Conservation (phyloP, 2,888 invertebrate species). For the Epinotia demarniana region DNA sequence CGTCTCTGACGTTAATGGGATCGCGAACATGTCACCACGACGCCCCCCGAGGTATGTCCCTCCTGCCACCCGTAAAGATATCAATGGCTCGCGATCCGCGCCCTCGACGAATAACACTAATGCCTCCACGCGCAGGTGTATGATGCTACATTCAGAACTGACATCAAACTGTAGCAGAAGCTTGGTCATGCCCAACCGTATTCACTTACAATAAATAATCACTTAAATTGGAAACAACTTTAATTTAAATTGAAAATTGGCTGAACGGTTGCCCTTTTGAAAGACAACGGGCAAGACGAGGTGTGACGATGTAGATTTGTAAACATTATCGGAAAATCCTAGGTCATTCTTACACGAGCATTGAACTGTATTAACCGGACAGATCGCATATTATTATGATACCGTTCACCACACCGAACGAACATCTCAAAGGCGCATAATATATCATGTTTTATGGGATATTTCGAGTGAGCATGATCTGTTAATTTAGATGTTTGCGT, state of each 20-base stretch:
- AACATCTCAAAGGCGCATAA: no score
- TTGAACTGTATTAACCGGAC: background rate
- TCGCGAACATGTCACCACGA: no score
- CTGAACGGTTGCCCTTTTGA: background rate
- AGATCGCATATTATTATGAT: background rate
- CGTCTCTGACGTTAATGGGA: no score
- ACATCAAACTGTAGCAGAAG: background rate
- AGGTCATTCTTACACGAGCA: background rate
- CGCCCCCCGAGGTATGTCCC: slow-evolving; percentile 23
- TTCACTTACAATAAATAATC: background rate
- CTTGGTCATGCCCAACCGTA: background rate
- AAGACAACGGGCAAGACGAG: slow-evolving; percentile 1
- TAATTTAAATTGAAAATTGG: background rate
- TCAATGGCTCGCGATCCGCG: background rate
- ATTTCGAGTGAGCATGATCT: background rate
- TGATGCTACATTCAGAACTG: background rate
- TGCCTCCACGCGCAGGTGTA: slow-evolving; percentile 20
- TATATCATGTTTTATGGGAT: background rate
- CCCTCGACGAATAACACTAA: slow-evolving; percentile 3
- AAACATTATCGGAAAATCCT: background rate
- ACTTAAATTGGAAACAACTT: background rate
- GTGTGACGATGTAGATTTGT: slow-evolving; percentile 1
- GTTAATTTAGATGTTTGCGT: background rate
- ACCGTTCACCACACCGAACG: no score
- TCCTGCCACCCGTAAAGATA: background rate